Evolutionary conservation across 2,888 invertebrate genomes (phyloP), one percentile per base, ranked within the genome.

Genomic region (Digitonthophagus gazella): DNA sequence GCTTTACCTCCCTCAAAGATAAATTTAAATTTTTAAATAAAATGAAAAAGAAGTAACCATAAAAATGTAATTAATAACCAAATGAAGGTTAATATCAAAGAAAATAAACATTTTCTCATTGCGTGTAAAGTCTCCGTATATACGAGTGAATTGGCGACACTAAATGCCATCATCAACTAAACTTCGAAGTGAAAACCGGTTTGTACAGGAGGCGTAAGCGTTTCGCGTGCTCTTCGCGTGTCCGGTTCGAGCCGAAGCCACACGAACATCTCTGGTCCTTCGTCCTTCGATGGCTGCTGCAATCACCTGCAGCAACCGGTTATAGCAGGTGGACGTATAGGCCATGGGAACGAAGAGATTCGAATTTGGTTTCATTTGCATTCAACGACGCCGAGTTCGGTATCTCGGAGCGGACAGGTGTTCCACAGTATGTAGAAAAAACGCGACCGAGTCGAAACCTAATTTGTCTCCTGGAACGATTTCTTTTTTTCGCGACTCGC

Each of bases 201-300:
- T 61, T 61, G 3, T 14, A 44, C 28, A 44, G 11, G 28, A 14
- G 61, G 61, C 18, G 61, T 18, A 15, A 19, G 61, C 18, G 61
- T 61, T 61, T 61, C 61, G 61, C 61, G 61, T 61, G 61, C 19
- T 18, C 18, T 61, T 61, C 61, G 61, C 61, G 61, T 61, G 61
- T 20, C 61, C 61, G 61, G 18, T 20, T 5, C 14, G 3, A n/a
- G 19, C 18, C 61, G 61, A 61, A 61, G 2, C 11, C 6, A 8
- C 28, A 44, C 28, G 28, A 44, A 44, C 11, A 44, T 2, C 11
- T 11, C 28, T 44, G 2, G 28, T 1, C 1, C 11, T 44, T 44
- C 28, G 28, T 44, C 28, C 28, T 44, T 44, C 28, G 11, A 44
- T 11, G 11, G 11, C n/a, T n/a, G 28, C 28, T 11, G 28, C 28